Evolutionary conservation across 2,113 vertebrate genomes (phyloP).

Genomic region (Chionis minor): DNA sequence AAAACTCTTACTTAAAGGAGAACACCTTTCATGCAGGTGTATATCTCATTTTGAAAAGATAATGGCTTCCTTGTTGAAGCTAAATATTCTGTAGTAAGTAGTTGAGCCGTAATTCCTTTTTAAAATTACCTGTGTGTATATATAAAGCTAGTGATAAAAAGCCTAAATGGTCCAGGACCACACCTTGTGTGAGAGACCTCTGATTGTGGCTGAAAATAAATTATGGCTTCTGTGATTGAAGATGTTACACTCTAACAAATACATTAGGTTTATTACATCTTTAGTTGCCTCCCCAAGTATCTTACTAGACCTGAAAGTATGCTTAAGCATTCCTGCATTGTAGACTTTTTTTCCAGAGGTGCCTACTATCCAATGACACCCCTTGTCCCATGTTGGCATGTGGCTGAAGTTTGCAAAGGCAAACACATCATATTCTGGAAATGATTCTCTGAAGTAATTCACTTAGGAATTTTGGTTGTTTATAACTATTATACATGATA

Average conservation of each 20-base stretch:
- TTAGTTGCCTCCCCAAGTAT: conserved; percentile 31
- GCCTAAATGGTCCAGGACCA: conserved; percentile 75
- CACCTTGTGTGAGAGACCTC: conserved; percentile 75
- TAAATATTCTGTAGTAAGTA: conserved; percentile 70
- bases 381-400: conserved; percentile 3
- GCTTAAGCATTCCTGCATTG: conserved; percentile 53
- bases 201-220: conserved; percentile 57
- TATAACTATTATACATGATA: background rate
- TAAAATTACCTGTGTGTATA: conserved; percentile 18
- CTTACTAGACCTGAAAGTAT: conserved; percentile 45
- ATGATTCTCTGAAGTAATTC: background rate
- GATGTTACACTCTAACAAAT: conserved; percentile 26
- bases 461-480: background rate
- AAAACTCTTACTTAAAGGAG: conserved; percentile 59
- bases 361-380: conserved; percentile 25
- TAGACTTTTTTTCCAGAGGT: conserved; percentile 20
- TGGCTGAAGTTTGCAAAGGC: conserved; percentile 40
- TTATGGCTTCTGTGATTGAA: conserved; percentile 66
- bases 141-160: conserved; percentile 61
- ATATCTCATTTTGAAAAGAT: conserved; percentile 65
- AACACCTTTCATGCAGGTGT: conserved; percentile 69
- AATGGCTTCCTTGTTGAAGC: conserved; percentile 75
- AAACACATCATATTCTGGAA: background rate
- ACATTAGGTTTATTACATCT: background rate
- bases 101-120: conserved; percentile 66